Evolutionary conservation across 2,888 invertebrate species (phyloP), one percentile per base, ranked within the genome.

Genomic region (Drosophila nigritarsus): DNA sequence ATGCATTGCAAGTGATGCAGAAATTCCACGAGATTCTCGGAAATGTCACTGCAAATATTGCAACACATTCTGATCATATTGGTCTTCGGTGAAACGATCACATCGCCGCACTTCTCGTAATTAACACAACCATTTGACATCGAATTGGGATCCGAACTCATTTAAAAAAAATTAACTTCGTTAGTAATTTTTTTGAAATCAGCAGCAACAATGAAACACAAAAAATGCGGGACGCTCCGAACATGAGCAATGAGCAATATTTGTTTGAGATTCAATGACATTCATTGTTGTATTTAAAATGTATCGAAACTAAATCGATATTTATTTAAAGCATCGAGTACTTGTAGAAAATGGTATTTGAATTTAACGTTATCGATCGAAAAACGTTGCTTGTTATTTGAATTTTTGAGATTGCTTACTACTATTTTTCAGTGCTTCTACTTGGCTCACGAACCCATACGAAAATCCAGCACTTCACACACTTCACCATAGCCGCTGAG

Each of bases 401-500:
- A 55, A 64, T 49, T 36, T n/a, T 2, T 29, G 36, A 42, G 3
- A 13, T 9, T 20, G 24, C 15, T 60, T 0, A 3, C 30, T 15
- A 13, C 29, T 27, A 9, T 18, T 30, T 91, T 89, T 0, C 90
- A 96, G 96, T 96, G 75, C 95, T 95, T 0, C 92, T 96, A 51
- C 94, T 95, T 83, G 96, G 96, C 0, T 95, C 96, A 0, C 95
- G 95, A 68, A 95, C 95, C 0, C 95, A 95, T 90, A 94, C 94
- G 58, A 95, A 94, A 81, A 94, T 96, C 7, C 96, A 97, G 90
- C 96, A 96, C 91, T 97, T 98, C 92, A 95, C 96, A 0, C 95
- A 96, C 79, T 98, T 98, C 91, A 95, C 96, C 80, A 94, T 98
- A 73, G 95, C 95, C 11, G 95, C 96, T 7, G 97, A 97, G 78